Conservation (phyloP, 2,888 invertebrate species). For the Sinodicranocentrus sp. region DNA sequence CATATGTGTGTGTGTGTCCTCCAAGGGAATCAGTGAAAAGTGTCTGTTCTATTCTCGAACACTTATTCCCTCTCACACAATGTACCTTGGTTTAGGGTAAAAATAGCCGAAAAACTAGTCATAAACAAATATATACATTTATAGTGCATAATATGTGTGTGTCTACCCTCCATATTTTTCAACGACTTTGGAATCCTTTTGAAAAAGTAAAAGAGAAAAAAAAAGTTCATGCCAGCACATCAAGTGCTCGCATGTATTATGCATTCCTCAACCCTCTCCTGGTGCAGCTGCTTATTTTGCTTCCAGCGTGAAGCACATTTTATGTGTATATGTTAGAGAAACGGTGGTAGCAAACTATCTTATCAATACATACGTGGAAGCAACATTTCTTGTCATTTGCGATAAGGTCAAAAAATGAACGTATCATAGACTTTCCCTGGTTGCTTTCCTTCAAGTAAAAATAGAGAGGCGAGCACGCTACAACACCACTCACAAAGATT, state of each 20-base stretch:
- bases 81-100: conserved; percentile 4
- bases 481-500: too few species aligned
- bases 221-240: conserved; percentile 26
- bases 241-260: conserved; percentile 61
- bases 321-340: not conserved
- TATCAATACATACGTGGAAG: not conserved
- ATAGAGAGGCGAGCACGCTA: not conserved
- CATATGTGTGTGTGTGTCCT: conserved; percentile 18
- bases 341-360: not conserved
- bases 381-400: not conserved
- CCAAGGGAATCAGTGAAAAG: conserved; percentile 36
- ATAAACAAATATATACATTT: conserved; percentile 32
- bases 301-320: not conserved
- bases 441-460: not conserved
- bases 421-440: conserved; percentile 8
- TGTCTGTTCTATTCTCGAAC: not conserved
- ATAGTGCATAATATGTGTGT: conserved; percentile 37
- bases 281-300: too few species aligned
- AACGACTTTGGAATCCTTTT: conserved; percentile 1
- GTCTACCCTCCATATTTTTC: conserved; percentile 24
- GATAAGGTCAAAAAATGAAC: conserved; percentile 10
- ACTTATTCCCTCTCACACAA: conserved; percentile 1
- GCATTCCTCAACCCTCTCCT: conserved; percentile 32
- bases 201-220: conserved; percentile 31
- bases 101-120: not conserved